Evolutionary conservation across 2,888 invertebrate genomes (phyloP).

Genomic region (Spisula subtruncata): DNA sequence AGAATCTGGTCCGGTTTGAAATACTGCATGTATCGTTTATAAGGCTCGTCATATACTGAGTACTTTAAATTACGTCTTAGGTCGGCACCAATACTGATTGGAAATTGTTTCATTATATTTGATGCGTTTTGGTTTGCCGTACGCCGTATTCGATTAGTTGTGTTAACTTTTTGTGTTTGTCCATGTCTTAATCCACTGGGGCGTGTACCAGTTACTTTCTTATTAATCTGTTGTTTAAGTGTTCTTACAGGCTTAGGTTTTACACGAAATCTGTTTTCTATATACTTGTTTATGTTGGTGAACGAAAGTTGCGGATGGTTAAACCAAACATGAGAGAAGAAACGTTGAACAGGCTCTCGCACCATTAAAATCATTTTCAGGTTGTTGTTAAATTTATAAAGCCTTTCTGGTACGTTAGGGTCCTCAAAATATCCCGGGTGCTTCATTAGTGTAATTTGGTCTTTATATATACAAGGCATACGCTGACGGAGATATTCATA

Average conservation of each 20-base stretch:
- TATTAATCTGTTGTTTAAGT: too few relatives aligned
- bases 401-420: slow-evolving; percentile 96
- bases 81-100: too few relatives aligned
- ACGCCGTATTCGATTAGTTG: too few relatives aligned
- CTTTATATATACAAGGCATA: slow-evolving; percentile 92
- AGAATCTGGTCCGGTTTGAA: slow-evolving; percentile 40
- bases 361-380: slow-evolving; percentile 96
- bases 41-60: slow-evolving; percentile 36
- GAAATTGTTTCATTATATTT: too few relatives aligned
- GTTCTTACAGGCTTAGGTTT: neutral
- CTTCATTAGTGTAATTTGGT: slow-evolving; percentile 98
- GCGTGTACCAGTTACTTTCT: too few relatives aligned
- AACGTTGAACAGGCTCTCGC: slow-evolving; percentile 97
- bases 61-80: neutral
- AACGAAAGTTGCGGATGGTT: neutral
- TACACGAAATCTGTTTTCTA: neutral
- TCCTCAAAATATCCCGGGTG: slow-evolving; percentile 98
- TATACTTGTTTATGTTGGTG: neutral
- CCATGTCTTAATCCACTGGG: too few relatives aligned
- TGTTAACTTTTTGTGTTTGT: too few relatives aligned
- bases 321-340: slow-evolving; percentile 91
- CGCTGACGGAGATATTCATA: neutral
- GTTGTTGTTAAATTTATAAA: slow-evolving; percentile 96
- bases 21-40: slow-evolving; percentile 31
- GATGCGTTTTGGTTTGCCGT: too few relatives aligned